These are phyloP conservation scores for Mycteria americana DNA, from an alignment of 2,797 vertebrate species.

Conservation along the genomic window DNA sequence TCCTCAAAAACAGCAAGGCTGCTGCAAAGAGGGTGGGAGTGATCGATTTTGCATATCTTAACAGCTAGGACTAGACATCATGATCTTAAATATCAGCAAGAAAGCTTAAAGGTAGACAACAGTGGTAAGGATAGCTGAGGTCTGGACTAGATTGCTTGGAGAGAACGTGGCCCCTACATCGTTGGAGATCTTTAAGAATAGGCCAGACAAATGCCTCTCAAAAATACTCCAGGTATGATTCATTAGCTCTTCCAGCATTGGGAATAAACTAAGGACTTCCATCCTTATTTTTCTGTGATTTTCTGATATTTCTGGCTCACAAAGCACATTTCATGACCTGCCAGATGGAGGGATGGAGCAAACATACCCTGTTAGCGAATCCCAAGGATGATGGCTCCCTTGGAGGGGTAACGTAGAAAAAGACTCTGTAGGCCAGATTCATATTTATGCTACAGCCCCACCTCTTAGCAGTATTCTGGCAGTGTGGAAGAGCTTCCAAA, in stretches of 20 bases:
- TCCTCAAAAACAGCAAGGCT: not conserved
- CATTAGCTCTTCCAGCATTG: not conserved
- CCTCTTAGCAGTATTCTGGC: not conserved
- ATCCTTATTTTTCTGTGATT: not conserved
- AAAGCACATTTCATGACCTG: not conserved
- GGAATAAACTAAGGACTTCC: not conserved
- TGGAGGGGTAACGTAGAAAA: not conserved
- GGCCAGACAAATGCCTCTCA: not conserved
- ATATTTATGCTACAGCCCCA: not conserved
- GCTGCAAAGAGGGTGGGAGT: not conserved
- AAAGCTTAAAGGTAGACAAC: not conserved
- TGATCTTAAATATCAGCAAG: not conserved
- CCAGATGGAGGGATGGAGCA: conserved; percentile 27
- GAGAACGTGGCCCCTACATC: not conserved
- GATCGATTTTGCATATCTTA: not conserved
- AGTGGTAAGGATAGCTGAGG: not conserved
- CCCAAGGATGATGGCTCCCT: not conserved
- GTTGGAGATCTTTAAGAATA: not conserved
- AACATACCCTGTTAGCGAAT: not conserved
- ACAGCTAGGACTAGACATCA: not conserved
- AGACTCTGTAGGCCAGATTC: not conserved
- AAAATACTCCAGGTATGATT: conserved; percentile 15
- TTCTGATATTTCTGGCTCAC: conserved; percentile 21
- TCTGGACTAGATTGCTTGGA: not conserved
- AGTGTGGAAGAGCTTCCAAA: not conserved